Evolutionary conservation across 2,888 invertebrate genomes (phyloP).

Genomic region (Eupithecia exiguata): DNA sequence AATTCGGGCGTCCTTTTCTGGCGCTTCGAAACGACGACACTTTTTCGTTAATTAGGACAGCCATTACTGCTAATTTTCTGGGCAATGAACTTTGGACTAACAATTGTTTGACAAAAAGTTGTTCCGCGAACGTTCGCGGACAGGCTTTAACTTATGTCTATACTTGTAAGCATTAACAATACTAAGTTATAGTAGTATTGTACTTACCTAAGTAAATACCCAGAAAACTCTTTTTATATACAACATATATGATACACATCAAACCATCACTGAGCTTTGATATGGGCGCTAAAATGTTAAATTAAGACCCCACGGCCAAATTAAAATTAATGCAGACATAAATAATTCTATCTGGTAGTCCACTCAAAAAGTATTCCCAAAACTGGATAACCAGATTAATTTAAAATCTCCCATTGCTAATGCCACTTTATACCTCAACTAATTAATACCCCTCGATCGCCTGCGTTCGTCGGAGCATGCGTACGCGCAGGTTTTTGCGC

Average conservation of each 20-base stretch:
- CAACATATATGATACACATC: too few species aligned
- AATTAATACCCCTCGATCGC: conserved; percentile 73
- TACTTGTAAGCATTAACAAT: background rate
- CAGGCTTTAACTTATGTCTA: background rate
- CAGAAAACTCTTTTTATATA: background rate
- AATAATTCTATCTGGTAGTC: background rate
- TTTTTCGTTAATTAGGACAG: conserved; percentile 81
- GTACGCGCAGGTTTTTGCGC: conserved; percentile 73
- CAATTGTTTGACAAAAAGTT: background rate
- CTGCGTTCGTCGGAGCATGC: conserved; percentile 60
- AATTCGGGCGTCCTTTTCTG: conserved; percentile 78
- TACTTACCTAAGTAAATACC: background rate
- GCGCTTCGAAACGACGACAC: conserved; percentile 73
- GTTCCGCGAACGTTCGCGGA: background rate
- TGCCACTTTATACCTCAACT: conserved; percentile 49
- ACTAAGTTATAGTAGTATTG: background rate
- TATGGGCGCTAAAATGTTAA: background rate
- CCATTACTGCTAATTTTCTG: conserved; percentile 74
- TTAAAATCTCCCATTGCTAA: background rate
- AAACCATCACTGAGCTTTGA: background rate
- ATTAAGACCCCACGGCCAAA: background rate
- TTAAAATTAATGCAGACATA: background rate
- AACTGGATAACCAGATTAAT: background rate
- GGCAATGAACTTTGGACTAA: conserved; percentile 57
- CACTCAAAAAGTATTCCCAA: background rate